Evolutionary conservation across 1,140 invertebrate species (phyloP).

Genomic region (Aphaenogaster rudis): DNA sequence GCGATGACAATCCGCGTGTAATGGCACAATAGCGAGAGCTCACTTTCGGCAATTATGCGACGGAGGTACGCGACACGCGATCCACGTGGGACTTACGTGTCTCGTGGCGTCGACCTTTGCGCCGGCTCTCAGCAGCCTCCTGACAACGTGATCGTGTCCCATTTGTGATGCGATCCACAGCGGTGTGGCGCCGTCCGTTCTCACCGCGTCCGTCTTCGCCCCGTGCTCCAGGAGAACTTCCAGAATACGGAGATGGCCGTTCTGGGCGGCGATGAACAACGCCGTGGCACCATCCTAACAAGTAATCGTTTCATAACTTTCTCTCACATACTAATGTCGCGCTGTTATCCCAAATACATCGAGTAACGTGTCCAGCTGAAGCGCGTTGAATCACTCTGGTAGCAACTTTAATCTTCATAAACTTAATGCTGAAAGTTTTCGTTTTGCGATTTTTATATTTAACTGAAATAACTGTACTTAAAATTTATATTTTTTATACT

Average conservation of each 20-base stretch:
- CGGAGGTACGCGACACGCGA: background rate
- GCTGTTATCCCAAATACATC: background rate
- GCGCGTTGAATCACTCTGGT: background rate
- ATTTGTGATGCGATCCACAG: slow-evolving; percentile 98
- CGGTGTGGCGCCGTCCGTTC: slow-evolving; percentile 94
- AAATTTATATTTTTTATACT: too few relatives aligned
- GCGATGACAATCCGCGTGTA: background rate
- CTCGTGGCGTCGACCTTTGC: slow-evolving; percentile 93
- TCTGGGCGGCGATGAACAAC: slow-evolving; percentile 96
- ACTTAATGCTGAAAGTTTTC: background rate
- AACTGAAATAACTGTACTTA: background rate
- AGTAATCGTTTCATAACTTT: slow-evolving; percentile 40
- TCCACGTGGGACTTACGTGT: slow-evolving; percentile 88
- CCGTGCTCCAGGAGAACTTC: slow-evolving; percentile 90
- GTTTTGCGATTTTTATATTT: too few relatives aligned
- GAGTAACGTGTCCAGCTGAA: background rate
- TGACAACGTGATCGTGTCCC: slow-evolving; percentile 94
- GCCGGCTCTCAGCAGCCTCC: slow-evolving; percentile 91
- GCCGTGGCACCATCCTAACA: slow-evolving; percentile 94
- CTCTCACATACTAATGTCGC: slow-evolving; percentile 24
- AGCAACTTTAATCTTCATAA: background rate
- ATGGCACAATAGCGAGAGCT: background rate
- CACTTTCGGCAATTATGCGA: background rate
- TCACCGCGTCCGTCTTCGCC: slow-evolving; percentile 90
- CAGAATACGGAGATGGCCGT: slow-evolving; percentile 94